Conservation (phyloP, 2,113 vertebrate species). For the Ctenomys sociabilis region DNA sequence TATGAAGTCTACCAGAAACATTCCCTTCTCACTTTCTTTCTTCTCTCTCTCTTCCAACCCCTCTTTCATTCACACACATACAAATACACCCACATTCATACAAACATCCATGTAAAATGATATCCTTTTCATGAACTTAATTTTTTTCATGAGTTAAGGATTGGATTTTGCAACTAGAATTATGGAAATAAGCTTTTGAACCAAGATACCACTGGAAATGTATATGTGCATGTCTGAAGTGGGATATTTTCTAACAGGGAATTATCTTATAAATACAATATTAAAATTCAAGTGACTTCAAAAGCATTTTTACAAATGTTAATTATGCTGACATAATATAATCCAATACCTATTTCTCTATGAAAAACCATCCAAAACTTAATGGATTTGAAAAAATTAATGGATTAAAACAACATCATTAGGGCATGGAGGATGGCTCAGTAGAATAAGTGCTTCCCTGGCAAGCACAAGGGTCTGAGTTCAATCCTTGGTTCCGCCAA, state of each 20-base stretch:
- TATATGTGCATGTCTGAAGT: rapidly evolving
- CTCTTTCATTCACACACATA: background rate
- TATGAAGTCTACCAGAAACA: background rate
- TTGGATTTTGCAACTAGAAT: background rate
- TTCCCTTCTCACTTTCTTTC: background rate
- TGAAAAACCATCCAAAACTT: background rate
- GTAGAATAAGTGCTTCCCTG: too few species aligned
- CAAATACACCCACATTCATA: background rate
- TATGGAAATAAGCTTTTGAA: background rate
- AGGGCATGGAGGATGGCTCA: too few species aligned
- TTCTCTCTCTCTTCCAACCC: background rate
- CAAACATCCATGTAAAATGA: background rate
- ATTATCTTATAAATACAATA: background rate
- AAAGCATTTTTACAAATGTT: background rate
- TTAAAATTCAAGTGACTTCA: background rate
- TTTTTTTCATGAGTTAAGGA: background rate
- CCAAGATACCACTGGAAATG: rapidly evolving
- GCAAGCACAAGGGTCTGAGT: too few species aligned
- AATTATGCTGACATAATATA: background rate
- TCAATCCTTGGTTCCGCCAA: too few species aligned
- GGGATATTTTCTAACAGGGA: background rate
- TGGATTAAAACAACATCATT: too few species aligned
- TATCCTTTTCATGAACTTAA: background rate
- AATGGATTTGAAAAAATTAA: too few species aligned
- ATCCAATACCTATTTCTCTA: background rate